phyloP scores from a whole-genome alignment of 2,113 vertebrate genomes.

The Alouatta palliata region DNA sequence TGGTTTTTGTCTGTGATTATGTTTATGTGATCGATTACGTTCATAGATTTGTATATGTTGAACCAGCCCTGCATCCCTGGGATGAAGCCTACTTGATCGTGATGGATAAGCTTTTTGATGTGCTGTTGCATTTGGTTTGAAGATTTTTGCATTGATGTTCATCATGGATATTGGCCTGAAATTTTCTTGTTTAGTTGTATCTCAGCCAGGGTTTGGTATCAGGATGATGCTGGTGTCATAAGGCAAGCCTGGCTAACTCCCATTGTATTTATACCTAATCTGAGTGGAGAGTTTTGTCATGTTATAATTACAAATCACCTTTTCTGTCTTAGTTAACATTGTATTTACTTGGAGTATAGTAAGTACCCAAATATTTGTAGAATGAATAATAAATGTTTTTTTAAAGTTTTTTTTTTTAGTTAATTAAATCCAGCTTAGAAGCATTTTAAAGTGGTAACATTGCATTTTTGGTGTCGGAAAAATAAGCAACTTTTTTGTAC shows the following conservation, averaged over 20 bases:
- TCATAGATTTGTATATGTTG: too few species aligned
- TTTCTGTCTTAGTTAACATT: neutral
- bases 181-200: too few species aligned
- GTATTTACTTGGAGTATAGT: neutral
- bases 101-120: too few species aligned
- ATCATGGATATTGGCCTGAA: too few species aligned
- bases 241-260: neutral
- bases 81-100: too few species aligned
- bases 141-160: too few species aligned
- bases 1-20: too few species aligned
- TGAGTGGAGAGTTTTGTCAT: neutral
- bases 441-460: slow-evolving; percentile 19
- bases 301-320: neutral
- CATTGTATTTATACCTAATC: neutral
- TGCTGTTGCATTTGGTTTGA: too few species aligned
- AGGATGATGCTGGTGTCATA: too few species aligned
- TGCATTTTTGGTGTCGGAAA: neutral
- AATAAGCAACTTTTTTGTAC: neutral
- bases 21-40: too few species aligned
- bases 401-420: slow-evolving; percentile 26
- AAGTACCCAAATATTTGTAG: slow-evolving; percentile 14
- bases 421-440: neutral
- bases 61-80: too few species aligned
- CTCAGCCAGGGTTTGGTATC: too few species aligned
- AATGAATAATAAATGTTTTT: slow-evolving; percentile 33